phyloP scores from a whole-genome alignment of 2,888 invertebrate genomes.

The Amphipyra tragopoginis region DNA sequence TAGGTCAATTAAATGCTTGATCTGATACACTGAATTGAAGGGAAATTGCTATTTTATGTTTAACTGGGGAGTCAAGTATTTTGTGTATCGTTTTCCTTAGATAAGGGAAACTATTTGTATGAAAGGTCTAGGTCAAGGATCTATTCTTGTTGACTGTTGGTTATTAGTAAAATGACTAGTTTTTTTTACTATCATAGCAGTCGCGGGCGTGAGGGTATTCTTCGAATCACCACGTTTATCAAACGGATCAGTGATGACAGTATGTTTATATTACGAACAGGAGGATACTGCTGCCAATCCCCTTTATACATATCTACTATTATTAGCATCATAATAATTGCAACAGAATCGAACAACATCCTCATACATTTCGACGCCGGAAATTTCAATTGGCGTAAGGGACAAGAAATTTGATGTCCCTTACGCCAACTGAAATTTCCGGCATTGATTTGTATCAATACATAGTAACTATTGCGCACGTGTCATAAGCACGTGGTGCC shows the following conservation, averaged over 20 bases:
- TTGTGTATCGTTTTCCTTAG: background rate
- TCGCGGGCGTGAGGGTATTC: too few species aligned
- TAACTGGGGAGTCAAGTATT: background rate
- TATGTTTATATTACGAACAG: too few species aligned
- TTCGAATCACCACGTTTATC: too few species aligned
- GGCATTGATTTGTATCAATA: conserved; percentile 10
- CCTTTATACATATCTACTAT: background rate
- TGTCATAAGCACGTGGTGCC: conserved; percentile 51
- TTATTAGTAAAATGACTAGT: too few species aligned
- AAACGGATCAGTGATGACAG: too few species aligned
- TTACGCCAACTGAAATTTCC: too few species aligned
- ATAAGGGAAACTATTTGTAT: background rate
- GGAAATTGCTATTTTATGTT: background rate
- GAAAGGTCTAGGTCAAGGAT: too few species aligned
- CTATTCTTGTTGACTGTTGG: too few species aligned
- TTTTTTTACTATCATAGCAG: too few species aligned
- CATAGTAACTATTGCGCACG: conserved; percentile 22
- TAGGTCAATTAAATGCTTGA: conserved; percentile 33
- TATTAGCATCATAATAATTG: conserved; percentile 2
- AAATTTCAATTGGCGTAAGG: too few species aligned
- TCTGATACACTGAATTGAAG: conserved; percentile 24
- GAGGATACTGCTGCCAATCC: too few species aligned
- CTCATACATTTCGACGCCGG: conserved; percentile 1
- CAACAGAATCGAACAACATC: conserved; percentile 24
- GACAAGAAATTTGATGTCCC: too few species aligned